A percentile compares a stretch with the other conserved stretches of the same genome.
phyloP scores from a whole-genome alignment of 2,113 vertebrate genomes.

The Siniperca chuatsi region DNA sequence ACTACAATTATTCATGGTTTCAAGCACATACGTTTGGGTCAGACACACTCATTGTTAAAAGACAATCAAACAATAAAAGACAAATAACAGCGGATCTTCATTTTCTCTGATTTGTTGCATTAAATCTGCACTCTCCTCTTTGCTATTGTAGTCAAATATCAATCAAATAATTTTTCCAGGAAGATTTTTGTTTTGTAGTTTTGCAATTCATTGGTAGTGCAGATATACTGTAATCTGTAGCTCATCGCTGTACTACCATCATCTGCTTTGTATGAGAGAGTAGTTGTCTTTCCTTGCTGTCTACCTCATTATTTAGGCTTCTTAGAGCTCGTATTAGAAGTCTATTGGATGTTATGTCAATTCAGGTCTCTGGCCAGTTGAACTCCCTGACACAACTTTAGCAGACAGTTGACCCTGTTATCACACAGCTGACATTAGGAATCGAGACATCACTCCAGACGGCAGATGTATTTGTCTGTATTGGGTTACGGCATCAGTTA shows the following conservation, averaged over 20 bases:
- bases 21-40: not conserved
- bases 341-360: constrained; percentile 25
- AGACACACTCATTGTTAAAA: not conserved
- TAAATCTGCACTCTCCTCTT: not conserved
- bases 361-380: constrained; percentile 28
- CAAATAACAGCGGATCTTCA: not conserved
- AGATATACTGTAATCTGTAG: constrained; percentile 2
- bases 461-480: constrained; percentile 39
- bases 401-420: constrained; percentile 56
- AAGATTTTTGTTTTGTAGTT: not conserved
- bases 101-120: not conserved
- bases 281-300: constrained; percentile 1
- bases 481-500: constrained; percentile 20
- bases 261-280: constrained; percentile 9
- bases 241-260: not conserved
- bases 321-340: constrained; percentile 14
- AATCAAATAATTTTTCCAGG: not conserved
- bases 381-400: constrained; percentile 34
- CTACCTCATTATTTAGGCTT: constrained; percentile 22
- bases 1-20: not conserved
- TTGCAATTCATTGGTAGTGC: not conserved
- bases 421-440: constrained; percentile 58
- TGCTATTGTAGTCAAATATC: not conserved
- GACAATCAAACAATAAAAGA: not conserved
- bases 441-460: constrained; percentile 39